Evolutionary conservation across 2,797 vertebrate species (phyloP).

Genomic region (Furcifer pardalis): DNA sequence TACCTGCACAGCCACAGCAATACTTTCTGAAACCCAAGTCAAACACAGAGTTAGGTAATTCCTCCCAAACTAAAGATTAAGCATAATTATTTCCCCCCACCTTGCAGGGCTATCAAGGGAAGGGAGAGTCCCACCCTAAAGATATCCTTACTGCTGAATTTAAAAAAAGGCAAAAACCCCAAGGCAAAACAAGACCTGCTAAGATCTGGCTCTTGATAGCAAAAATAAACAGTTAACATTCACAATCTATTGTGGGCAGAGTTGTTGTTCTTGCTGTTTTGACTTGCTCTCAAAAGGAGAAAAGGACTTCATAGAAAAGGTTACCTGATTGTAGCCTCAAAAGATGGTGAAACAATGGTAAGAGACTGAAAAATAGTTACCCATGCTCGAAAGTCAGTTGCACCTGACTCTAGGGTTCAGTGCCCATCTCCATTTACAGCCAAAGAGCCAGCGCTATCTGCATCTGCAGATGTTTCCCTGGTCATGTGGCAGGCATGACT

Average conservation of each 20-base stretch:
- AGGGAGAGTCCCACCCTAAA: not conserved
- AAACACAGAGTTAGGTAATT: too few species aligned
- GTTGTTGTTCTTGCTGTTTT: too few species aligned
- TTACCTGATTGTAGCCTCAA: not conserved
- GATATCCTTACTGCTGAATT: too few species aligned
- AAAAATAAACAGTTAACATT: constrained; percentile 28
- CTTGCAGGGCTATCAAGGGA: not conserved
- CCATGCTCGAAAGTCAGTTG: too few species aligned
- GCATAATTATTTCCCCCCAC: not conserved
- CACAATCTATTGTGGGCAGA: not conserved
- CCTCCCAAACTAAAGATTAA: not conserved
- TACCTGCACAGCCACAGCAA: not conserved
- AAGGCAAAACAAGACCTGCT: not conserved
- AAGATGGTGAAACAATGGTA: constrained; percentile 44
- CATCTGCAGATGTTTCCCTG: too few species aligned
- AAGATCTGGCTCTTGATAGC: constrained; percentile 21
- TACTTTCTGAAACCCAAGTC: not conserved
- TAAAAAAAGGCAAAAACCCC: too few species aligned
- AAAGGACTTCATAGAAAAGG: constrained; percentile 38
- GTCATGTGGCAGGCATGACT: too few species aligned
- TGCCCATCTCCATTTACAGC: too few species aligned
- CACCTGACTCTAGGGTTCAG: constrained; percentile 12
- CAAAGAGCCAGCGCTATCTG: too few species aligned
- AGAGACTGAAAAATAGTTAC: constrained; percentile 61
- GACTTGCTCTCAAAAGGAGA: not conserved